Evolutionary conservation across 1,140 invertebrate genomes (phyloP).

Genomic region (Neodiprion pinetum): DNA sequence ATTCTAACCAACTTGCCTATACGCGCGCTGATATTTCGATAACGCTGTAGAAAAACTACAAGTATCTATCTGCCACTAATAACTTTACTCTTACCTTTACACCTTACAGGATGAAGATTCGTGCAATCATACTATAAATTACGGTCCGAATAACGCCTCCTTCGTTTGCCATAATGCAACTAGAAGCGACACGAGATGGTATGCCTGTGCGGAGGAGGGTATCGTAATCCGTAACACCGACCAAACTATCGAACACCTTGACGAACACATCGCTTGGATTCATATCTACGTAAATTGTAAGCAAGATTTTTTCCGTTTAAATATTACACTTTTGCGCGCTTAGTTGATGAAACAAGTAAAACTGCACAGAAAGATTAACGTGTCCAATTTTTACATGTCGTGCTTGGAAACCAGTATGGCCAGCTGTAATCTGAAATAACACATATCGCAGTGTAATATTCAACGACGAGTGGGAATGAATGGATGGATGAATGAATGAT

Average conservation of each 20-base stretch:
- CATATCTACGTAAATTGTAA: slow-evolving; percentile 75
- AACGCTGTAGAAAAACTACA: no score
- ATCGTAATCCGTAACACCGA: slow-evolving; percentile 45
- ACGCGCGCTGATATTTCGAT: no score
- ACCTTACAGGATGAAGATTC: no score
- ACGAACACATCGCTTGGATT: slow-evolving; percentile 57
- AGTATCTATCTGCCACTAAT: no score
- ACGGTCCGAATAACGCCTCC: no score
- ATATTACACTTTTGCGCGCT: neutral
- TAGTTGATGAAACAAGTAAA: neutral
- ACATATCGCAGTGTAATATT: slow-evolving; percentile 5
- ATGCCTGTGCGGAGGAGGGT: slow-evolving; percentile 63
- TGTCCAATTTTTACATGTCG: slow-evolving; percentile 4
- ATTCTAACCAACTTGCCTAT: no score
- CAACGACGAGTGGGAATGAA: no score
- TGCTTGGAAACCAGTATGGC: slow-evolving; percentile 24
- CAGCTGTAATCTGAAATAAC: slow-evolving; percentile 10
- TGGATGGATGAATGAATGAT: no score
- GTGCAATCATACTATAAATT: no score
- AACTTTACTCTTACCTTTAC: no score
- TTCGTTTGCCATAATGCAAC: no score
- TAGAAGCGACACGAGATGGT: slow-evolving; percentile 65
- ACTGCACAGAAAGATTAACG: neutral
- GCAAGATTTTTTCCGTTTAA: slow-evolving; percentile 24
- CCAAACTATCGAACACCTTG: no score